Evolutionary conservation across 2,113 vertebrate genomes (phyloP).

Genomic region (Anhinga rufa): DNA sequence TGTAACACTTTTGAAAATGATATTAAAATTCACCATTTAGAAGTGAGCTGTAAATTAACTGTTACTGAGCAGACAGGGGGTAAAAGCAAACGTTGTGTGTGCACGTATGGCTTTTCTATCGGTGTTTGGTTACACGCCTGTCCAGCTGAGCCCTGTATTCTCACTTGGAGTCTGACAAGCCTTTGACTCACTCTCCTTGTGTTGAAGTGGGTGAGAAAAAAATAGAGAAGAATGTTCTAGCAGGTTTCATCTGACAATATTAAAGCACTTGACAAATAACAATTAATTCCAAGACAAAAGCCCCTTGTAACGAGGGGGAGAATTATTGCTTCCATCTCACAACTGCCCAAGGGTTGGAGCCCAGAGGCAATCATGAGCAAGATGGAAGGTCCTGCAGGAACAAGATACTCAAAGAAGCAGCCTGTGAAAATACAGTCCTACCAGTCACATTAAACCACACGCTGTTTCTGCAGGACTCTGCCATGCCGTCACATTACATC

Average conservation of each 20-base stretch:
- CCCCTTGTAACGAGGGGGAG: not conserved
- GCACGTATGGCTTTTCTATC: not conserved
- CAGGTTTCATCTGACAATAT: not conserved
- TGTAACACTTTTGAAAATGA: not conserved
- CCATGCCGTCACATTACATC: not conserved
- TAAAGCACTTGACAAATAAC: not conserved
- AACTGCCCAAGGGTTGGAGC: not conserved
- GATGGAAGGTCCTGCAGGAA: not conserved
- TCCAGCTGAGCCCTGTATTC: not conserved
- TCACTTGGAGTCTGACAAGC: not conserved
- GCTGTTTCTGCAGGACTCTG: fast-evolving
- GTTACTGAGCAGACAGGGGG: not conserved
- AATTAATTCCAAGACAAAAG: not conserved
- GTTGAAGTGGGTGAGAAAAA: not conserved
- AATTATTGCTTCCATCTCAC: not conserved
- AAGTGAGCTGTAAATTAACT: constrained; percentile 21
- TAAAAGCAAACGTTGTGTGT: not conserved
- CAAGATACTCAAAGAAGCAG: not conserved
- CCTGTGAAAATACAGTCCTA: not conserved
- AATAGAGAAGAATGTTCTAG: not conserved
- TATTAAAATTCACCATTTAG: constrained; percentile 38
- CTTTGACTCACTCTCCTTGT: not conserved
- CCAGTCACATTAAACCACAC: not conserved
- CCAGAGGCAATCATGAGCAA: not conserved
- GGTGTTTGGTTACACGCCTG: not conserved